Percentiles rank a stretch among this genome's conserved stretches.
phyloP scores from a whole-genome alignment of 2,888 invertebrate species.

The Lasioglossum calceatum region DNA sequence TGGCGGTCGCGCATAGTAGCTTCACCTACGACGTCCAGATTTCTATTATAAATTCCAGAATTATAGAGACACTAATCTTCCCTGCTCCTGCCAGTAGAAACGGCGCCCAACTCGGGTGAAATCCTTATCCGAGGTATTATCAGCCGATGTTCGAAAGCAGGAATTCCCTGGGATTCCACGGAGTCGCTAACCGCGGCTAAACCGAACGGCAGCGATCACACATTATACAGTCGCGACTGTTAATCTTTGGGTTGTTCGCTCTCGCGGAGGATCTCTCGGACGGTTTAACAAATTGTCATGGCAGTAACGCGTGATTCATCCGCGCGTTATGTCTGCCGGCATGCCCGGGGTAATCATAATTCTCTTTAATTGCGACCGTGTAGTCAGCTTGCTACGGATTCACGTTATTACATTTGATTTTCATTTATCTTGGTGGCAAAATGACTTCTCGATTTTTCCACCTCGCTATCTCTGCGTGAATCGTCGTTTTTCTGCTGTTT shows the following conservation, averaged over 20 bases:
- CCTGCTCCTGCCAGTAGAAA: constrained; percentile 39
- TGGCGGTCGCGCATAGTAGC: neutral
- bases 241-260: constrained; percentile 46
- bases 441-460: neutral
- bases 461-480: neutral
- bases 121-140: constrained; percentile 56
- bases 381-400: constrained; percentile 53
- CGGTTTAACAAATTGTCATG: constrained; percentile 64
- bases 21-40: neutral
- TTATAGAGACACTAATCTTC: constrained; percentile 9
- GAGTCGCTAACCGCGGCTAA: constrained; percentile 32
- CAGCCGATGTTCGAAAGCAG: constrained; percentile 36
- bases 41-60: constrained; percentile 10
- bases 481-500: neutral
- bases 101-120: constrained; percentile 44
- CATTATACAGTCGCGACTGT: constrained; percentile 49
- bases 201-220: constrained; percentile 55
- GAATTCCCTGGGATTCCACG: constrained; percentile 54
- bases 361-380: constrained; percentile 76
- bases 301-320: constrained; percentile 70
- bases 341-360: constrained; percentile 67
- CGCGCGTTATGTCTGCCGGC: constrained; percentile 54
- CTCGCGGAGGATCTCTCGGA: constrained; percentile 33
- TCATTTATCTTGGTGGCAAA: neutral
- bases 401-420: constrained; percentile 38